Evolutionary conservation across 2,113 vertebrate genomes (phyloP).

Genomic region (Scopus umbretta): DNA sequence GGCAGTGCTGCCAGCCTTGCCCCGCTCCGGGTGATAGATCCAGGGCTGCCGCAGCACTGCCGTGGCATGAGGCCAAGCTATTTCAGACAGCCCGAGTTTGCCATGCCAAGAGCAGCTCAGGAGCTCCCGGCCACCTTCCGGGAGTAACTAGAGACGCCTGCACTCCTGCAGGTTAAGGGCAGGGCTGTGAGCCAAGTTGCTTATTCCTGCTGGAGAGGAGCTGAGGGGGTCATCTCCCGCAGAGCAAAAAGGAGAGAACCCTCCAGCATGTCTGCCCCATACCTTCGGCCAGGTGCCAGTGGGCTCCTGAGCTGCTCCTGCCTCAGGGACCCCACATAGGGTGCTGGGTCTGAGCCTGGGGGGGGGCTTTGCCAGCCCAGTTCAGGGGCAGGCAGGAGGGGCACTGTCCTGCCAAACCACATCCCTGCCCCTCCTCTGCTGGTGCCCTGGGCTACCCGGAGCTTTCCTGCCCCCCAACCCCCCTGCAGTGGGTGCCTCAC

Average conservation of each 20-base stretch:
- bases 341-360: neutral
- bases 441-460: neutral
- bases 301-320: neutral
- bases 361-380: neutral
- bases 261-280: rapidly evolving
- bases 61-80: neutral
- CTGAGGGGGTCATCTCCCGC: neutral
- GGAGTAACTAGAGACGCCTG: neutral
- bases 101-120: neutral
- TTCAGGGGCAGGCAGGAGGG: rapidly evolving
- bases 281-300: rapidly evolving
- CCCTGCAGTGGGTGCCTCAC: neutral
- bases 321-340: neutral
- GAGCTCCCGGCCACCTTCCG: neutral
- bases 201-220: neutral
- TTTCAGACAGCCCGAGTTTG: neutral
- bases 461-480: neutral
- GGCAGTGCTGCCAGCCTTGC: neutral
- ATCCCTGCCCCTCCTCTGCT: neutral
- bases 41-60: neutral
- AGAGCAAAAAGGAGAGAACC: neutral
- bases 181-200: neutral
- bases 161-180: neutral
- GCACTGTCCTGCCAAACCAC: neutral
- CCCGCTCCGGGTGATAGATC: neutral